Percentiles rank a stretch among this genome's conserved stretches.
Evolutionary conservation across 2,888 invertebrate genomes (phyloP).

Genomic region (Muschampia plurimacula): DNA sequence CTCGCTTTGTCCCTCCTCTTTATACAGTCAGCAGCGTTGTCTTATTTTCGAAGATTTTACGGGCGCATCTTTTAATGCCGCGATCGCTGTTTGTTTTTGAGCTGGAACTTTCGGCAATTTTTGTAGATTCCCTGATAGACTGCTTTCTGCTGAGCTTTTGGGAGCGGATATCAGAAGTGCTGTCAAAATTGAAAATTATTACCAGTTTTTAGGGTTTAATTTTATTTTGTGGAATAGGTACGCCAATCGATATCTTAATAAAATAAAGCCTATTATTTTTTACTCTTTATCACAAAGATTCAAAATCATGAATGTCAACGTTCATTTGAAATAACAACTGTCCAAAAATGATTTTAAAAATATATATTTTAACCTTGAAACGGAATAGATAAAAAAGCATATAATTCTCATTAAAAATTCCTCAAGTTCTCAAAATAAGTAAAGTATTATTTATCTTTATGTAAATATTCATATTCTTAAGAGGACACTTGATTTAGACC

Average conservation of each 20-base stretch:
- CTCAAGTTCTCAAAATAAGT: slow-evolving; percentile 8
- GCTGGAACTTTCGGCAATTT: slow-evolving; percentile 49
- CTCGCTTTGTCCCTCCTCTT: slow-evolving; percentile 76
- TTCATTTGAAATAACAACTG: no score
- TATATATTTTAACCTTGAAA: no score
- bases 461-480: background rate
- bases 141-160: slow-evolving; percentile 23
- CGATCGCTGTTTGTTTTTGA: slow-evolving; percentile 51
- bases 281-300: background rate
- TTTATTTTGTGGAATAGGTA: background rate
- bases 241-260: background rate
- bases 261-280: background rate
- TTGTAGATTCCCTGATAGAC: slow-evolving; percentile 39
- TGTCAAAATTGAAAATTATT: slow-evolving; percentile 14
- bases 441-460: background rate
- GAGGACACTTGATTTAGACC: slow-evolving; percentile 40
- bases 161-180: slow-evolving; percentile 4
- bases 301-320: background rate
- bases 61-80: slow-evolving; percentile 47
- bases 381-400: no score
- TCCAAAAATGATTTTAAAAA: no score
- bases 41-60: slow-evolving; percentile 75
- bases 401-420: background rate
- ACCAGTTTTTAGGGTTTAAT: background rate
- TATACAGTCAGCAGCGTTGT: slow-evolving; percentile 75